Percentiles rank a stretch among this genome's conserved stretches.
Conservation (phyloP, 2,113 vertebrate species). For the Struthio camelus region DNA sequence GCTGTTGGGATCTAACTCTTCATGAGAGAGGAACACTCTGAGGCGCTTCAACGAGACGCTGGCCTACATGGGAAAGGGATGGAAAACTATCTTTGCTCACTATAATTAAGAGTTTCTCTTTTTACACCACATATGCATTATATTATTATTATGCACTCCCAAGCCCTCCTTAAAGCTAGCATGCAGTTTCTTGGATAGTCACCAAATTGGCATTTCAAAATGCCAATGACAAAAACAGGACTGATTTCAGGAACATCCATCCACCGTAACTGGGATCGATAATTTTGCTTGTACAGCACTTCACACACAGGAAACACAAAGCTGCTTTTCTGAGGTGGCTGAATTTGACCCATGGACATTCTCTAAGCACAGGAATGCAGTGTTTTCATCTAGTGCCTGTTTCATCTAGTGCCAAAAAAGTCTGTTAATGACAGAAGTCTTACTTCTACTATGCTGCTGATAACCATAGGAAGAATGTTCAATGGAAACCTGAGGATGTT, state of each 20-base stretch:
- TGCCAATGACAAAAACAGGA: neutral
- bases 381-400: neutral
- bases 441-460: conserved; percentile 94
- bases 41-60: conserved; percentile 94
- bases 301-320: neutral
- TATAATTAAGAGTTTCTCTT: neutral
- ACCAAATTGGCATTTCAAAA: neutral
- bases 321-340: neutral
- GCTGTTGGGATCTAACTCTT: conserved; percentile 88
- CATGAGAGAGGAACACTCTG: conserved; percentile 91
- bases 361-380: neutral
- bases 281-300: neutral
- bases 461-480: conserved; percentile 96
- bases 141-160: neutral
- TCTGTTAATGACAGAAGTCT: neutral
- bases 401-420: neutral
- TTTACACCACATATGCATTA: neutral
- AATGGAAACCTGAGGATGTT: conserved; percentile 95
- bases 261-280: fast-evolving
- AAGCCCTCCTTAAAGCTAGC: neutral
- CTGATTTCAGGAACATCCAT: neutral
- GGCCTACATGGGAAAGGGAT: conserved; percentile 73
- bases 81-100: neutral
- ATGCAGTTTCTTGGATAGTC: neutral
- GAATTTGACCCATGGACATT: neutral